A percentile compares a stretch with the other conserved stretches of the same genome.
Conservation (phyloP, 2,888 invertebrate genomes). For the Stomorhina lunata region DNA sequence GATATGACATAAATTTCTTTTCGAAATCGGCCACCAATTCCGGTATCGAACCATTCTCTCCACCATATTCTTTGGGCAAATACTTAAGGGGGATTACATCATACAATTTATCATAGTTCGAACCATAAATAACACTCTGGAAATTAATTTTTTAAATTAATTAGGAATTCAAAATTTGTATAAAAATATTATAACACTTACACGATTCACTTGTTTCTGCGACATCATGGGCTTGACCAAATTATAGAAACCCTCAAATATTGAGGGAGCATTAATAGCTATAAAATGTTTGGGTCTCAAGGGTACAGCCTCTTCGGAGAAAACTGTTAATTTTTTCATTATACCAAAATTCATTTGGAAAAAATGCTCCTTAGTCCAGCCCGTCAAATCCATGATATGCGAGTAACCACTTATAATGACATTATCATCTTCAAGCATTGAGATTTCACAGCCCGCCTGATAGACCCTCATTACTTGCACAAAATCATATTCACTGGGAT, state of each 20-base stretch:
- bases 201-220: constrained; percentile 83
- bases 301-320: constrained; percentile 83
- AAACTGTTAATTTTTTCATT: constrained; percentile 82
- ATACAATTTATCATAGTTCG: constrained; percentile 82
- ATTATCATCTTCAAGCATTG: constrained; percentile 83
- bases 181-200: constrained; percentile 74
- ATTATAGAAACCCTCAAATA: constrained; percentile 82
- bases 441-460: constrained; percentile 82
- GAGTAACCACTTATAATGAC: constrained; percentile 81
- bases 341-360: constrained; percentile 82
- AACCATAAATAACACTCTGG: constrained; percentile 82
- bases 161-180: neutral
- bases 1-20: constrained; percentile 66
- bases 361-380: constrained; percentile 81
- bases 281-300: constrained; percentile 82
- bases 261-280: constrained; percentile 82
- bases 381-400: constrained; percentile 82
- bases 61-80: constrained; percentile 85
- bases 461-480: constrained; percentile 81
- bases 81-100: constrained; percentile 82
- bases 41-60: constrained; percentile 81
- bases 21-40: constrained; percentile 68
- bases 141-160: neutral
- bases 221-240: constrained; percentile 83
- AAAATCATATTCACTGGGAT: constrained; percentile 80